phyloP scores from a whole-genome alignment of 1,140 invertebrate genomes.

The Diachasma alloeum region DNA sequence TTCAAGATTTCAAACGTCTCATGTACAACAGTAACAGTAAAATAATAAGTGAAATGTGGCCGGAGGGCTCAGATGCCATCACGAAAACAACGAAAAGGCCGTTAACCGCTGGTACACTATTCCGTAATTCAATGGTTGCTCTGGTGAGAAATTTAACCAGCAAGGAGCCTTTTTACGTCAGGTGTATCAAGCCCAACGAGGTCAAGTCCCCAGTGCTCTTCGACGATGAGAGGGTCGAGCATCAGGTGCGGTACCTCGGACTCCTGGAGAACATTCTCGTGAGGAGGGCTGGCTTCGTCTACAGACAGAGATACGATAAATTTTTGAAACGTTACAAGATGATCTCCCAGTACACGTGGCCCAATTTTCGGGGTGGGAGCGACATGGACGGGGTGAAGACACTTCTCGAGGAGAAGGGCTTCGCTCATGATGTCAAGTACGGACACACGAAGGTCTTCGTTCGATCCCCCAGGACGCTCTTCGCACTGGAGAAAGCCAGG shows the following conservation, averaged over 20 bases:
- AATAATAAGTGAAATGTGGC: constrained; percentile 90
- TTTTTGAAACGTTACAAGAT: constrained; percentile 95
- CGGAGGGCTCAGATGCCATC: constrained; percentile 90
- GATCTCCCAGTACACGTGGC: constrained; percentile 94
- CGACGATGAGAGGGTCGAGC: constrained; percentile 81
- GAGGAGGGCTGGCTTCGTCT: constrained; percentile 91
- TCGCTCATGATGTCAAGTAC: constrained; percentile 87
- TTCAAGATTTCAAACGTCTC: constrained; percentile 94
- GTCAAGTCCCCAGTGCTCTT: constrained; percentile 85
- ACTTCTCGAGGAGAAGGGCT: constrained; percentile 82
- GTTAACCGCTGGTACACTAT: constrained; percentile 89
- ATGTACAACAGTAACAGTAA: constrained; percentile 82
- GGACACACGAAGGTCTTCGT: constrained; percentile 97
- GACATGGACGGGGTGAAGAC: constrained; percentile 85
- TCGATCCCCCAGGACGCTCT: constrained; percentile 87
- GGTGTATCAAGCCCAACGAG: constrained; percentile 96
- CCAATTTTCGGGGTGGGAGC: constrained; percentile 82
- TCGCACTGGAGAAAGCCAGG: constrained; percentile 83
- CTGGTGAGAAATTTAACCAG: constrained; percentile 87
- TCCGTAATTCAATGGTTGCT: constrained; percentile 93
- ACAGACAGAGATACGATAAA: constrained; percentile 87
- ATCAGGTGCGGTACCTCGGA: constrained; percentile 92
- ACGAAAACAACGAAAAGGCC: constrained; percentile 93
- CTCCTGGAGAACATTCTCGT: constrained; percentile 94
- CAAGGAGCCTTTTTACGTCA: constrained; percentile 97